These are phyloP conservation scores for Drosophila bocqueti DNA, from an alignment of 1,140 invertebrate genomes.

Conservation along the genomic window DNA sequence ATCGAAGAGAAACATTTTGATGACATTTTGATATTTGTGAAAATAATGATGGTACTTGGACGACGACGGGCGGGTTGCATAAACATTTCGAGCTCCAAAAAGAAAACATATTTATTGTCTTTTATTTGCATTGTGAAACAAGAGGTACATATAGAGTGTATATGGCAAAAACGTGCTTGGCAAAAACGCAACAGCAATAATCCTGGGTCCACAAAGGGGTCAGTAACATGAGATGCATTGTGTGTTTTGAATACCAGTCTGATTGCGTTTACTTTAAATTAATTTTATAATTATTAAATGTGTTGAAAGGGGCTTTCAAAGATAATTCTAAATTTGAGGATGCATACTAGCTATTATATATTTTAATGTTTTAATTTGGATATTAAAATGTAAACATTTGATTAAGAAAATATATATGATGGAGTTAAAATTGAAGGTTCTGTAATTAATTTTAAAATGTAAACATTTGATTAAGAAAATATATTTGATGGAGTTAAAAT, in stretches of 20 bases:
- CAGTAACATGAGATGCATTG: background rate
- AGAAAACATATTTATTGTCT: background rate
- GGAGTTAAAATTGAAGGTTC: no score
- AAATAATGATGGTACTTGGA: constrained; percentile 4
- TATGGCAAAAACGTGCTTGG: background rate
- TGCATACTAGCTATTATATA: no score
- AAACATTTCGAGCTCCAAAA: constrained; percentile 8
- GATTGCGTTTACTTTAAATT: background rate
- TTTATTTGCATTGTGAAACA: constrained; percentile 19
- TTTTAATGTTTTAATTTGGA: no score
- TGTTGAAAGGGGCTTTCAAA: background rate
- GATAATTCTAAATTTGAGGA: no score
- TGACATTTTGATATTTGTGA: constrained; percentile 28
- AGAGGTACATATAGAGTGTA: background rate
- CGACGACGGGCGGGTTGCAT: constrained; percentile 12
- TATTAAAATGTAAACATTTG: no score
- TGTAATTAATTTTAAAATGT: no score
- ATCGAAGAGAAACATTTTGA: constrained; percentile 56
- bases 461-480: no score
- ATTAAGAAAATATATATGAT: no score
- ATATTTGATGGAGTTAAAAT: no score
- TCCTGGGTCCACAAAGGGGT: constrained; percentile 35
- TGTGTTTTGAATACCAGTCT: background rate
- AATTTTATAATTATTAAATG: background rate
- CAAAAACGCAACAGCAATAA: background rate